Percentiles rank a stretch among this genome's conserved stretches.
These are phyloP conservation scores for Psittacula derbiana DNA, from an alignment of 2,797 vertebrate species.

Conservation along the genomic window DNA sequence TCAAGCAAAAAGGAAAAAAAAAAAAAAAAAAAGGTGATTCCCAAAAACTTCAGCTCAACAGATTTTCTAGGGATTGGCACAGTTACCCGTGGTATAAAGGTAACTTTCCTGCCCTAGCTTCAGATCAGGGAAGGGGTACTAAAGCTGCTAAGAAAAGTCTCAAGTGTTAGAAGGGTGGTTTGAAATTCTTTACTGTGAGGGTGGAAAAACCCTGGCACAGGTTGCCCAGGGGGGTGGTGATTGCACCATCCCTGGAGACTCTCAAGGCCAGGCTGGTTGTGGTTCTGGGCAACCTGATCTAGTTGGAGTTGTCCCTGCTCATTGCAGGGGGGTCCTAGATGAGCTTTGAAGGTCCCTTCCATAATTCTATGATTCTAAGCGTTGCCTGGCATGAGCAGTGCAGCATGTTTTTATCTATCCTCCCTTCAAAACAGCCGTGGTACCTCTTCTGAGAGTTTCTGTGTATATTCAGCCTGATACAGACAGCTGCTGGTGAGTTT, in stretches of 20 bases:
- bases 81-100: background rate
- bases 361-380: background rate
- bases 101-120: background rate
- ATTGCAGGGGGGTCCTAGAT: fast-evolving
- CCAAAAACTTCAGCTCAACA: background rate
- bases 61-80: background rate
- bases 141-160: background rate
- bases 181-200: background rate
- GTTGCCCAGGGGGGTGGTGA: background rate
- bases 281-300: background rate
- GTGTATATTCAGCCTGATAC: background rate
- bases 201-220: background rate
- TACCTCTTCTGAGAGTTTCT: background rate
- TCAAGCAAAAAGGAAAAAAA: background rate
- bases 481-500: background rate
- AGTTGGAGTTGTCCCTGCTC: background rate
- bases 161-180: background rate
- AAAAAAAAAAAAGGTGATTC: background rate
- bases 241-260: background rate
- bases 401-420: background rate
- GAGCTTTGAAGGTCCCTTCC: background rate
- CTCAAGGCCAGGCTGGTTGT: background rate
- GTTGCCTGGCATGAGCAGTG: background rate
- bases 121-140: background rate
- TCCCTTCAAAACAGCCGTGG: background rate